Conservation (phyloP, 2,797 vertebrate species). For the Sphaeramia orbicularis region DNA sequence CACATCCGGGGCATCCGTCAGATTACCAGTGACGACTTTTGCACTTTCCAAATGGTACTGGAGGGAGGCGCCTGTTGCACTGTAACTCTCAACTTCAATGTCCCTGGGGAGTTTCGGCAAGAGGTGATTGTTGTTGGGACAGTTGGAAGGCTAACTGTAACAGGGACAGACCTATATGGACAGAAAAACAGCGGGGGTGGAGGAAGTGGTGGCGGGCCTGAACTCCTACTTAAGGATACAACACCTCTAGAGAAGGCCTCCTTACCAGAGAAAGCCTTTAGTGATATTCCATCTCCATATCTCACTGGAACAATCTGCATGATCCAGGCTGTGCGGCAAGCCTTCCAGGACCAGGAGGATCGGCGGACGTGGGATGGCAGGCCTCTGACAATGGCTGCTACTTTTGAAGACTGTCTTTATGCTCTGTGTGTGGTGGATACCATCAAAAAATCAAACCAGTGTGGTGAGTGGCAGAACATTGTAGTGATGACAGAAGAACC, state of each 20-base stretch:
- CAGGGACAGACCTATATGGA: slow-evolving; percentile 93
- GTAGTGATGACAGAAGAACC: slow-evolving; percentile 97
- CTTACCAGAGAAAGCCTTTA: slow-evolving; percentile 95
- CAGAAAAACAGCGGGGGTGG: slow-evolving; percentile 90
- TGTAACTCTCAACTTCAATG: slow-evolving; percentile 97
- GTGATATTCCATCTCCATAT: slow-evolving; percentile 95
- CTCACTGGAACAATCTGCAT: slow-evolving; percentile 96
- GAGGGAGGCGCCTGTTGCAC: slow-evolving; percentile 97
- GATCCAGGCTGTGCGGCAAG: slow-evolving; percentile 96
- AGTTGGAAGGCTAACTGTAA: slow-evolving; percentile 89
- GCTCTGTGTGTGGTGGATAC: slow-evolving; percentile 97
- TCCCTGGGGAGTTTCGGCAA: slow-evolving; percentile 96
- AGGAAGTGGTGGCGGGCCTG: slow-evolving; percentile 74
- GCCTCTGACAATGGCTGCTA: slow-evolving; percentile 97
- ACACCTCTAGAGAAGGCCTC: slow-evolving; percentile 92
- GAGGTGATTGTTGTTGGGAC: slow-evolving; percentile 95
- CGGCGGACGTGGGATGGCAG: slow-evolving; percentile 95
- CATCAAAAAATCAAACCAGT: slow-evolving; percentile 96
- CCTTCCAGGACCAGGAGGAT: slow-evolving; percentile 98
- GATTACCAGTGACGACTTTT: slow-evolving; percentile 99
- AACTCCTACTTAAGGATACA: slow-evolving; percentile 93
- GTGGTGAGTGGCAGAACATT: slow-evolving; percentile 98
- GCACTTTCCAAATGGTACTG: slow-evolving; percentile 98
- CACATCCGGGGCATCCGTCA: slow-evolving; percentile 98
- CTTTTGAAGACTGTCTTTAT: slow-evolving; percentile 97